A percentile compares a stretch with the other conserved stretches of the same genome.
Conservation (phyloP, 2,888 invertebrate genomes). For the Herminia tarsipennalis region DNA sequence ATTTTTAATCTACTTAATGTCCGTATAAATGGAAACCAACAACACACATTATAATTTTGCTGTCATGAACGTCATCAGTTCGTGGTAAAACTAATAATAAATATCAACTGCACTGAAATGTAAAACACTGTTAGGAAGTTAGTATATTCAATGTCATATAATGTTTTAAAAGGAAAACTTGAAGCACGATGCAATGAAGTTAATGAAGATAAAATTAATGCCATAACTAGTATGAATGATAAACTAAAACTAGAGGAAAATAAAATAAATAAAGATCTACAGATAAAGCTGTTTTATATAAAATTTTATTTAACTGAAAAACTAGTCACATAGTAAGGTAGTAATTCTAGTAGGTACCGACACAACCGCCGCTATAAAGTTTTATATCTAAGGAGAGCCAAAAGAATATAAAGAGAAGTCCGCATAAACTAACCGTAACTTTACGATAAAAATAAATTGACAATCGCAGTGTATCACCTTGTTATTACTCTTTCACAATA, state of each 20-base stretch:
- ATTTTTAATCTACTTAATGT: no score
- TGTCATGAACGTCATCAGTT: no score
- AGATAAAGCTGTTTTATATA: conserved; percentile 27
- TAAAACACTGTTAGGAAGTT: no score
- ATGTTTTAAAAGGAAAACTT: conserved; percentile 4
- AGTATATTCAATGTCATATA: background rate
- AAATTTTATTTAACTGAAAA: conserved; percentile 6
- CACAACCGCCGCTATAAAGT: conserved; percentile 20
- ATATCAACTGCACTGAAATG: no score
- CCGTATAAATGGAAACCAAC: no score
- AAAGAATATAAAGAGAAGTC: conserved; percentile 16
- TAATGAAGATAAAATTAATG: conserved; percentile 18
- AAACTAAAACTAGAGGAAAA: conserved; percentile 18
- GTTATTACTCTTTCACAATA: no score
- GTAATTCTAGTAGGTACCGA: conserved; percentile 13
- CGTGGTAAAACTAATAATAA: no score
- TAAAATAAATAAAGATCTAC: conserved; percentile 13
- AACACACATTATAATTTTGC: no score
- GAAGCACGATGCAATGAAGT: conserved; percentile 35
- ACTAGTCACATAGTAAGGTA: conserved; percentile 12
- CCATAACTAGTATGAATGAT: conserved; percentile 10
- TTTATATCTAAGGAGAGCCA: conserved; percentile 22
- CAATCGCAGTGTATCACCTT: conserved; percentile 7
- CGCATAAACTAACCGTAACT: conserved; percentile 8
- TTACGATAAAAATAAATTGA: conserved; percentile 9